phyloP scores from a whole-genome alignment of 2,113 vertebrate genomes.

The Origma solitaria region DNA sequence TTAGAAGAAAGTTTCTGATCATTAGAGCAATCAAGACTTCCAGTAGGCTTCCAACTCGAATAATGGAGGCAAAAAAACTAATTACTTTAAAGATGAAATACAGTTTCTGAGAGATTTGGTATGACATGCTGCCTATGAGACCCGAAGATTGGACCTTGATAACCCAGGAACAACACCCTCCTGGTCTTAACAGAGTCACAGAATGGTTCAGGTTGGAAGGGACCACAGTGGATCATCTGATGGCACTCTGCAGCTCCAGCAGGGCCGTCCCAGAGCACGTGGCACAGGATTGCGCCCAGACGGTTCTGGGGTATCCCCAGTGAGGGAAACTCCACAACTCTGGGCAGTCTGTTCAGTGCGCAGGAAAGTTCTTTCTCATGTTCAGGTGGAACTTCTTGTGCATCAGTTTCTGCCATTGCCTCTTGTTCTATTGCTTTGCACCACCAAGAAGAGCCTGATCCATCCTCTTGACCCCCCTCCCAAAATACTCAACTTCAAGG shows the following conservation, averaged over 20 bases:
- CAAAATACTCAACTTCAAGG: not conserved
- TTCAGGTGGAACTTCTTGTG: not conserved
- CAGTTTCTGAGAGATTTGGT: not conserved
- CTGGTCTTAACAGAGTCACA: not conserved
- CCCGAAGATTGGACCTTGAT: not conserved
- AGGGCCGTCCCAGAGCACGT: rapidly evolving
- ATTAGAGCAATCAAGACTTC: slow-evolving; percentile 38
- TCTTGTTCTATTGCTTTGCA: not conserved
- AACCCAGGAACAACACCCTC: not conserved
- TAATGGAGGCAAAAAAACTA: not conserved
- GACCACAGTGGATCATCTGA: not conserved
- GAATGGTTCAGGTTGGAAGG: not conserved
- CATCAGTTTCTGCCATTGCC: not conserved
- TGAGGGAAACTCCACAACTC: not conserved
- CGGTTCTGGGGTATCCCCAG: not conserved
- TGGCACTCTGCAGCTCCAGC: too few relatives aligned
- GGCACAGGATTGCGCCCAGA: not conserved
- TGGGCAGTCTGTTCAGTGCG: not conserved
- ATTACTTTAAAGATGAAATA: slow-evolving; percentile 29
- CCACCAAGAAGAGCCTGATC: not conserved
- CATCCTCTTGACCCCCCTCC: not conserved
- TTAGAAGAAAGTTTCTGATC: slow-evolving; percentile 49
- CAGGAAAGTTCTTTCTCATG: not conserved
- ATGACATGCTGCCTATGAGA: not conserved
- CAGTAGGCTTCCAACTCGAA: slow-evolving; percentile 25